Evolutionary conservation across 2,888 invertebrate species (phyloP).

Genomic region (Drosophila conformis): DNA sequence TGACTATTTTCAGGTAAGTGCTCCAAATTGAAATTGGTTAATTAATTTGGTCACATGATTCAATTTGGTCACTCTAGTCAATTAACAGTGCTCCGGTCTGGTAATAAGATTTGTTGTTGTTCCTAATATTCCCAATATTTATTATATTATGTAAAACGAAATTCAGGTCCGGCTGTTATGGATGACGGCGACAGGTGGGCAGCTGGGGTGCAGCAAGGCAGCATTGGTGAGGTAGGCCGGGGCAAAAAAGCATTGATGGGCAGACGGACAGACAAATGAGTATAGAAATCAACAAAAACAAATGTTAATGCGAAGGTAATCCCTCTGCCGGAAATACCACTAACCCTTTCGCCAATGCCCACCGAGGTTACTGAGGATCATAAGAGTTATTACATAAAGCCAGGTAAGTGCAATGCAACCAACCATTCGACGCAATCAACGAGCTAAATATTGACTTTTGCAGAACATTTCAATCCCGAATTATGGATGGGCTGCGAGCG

Average conservation of each 20-base stretch:
- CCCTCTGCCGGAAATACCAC: conserved; percentile 8
- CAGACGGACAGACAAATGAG: neutral
- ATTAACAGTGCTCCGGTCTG: conserved; percentile 1
- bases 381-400: conserved; percentile 30
- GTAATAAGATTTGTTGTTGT: conserved; percentile 1
- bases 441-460: neutral
- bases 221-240: conserved; percentile 57
- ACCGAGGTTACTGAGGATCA: conserved; percentile 47
- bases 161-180: conserved; percentile 19
- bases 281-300: conserved; percentile 31
- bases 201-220: conserved; percentile 5
- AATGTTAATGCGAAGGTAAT: conserved; percentile 37
- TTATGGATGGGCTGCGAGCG: conserved; percentile 58
- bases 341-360: conserved; percentile 34
- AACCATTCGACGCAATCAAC: neutral
- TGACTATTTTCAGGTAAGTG: neutral
- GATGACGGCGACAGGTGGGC: conserved; percentile 51
- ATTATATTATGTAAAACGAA: conserved; percentile 36
- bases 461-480: conserved; percentile 53
- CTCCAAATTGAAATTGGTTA: conserved; percentile 18
- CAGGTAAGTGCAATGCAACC: conserved; percentile 37
- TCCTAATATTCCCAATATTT: neutral
- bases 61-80: neutral
- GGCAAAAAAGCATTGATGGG: conserved; percentile 20
- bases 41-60: conserved; percentile 29